Evolutionary conservation across 2,888 invertebrate species (phyloP).

Genomic region (Cantharis flavilabris): DNA sequence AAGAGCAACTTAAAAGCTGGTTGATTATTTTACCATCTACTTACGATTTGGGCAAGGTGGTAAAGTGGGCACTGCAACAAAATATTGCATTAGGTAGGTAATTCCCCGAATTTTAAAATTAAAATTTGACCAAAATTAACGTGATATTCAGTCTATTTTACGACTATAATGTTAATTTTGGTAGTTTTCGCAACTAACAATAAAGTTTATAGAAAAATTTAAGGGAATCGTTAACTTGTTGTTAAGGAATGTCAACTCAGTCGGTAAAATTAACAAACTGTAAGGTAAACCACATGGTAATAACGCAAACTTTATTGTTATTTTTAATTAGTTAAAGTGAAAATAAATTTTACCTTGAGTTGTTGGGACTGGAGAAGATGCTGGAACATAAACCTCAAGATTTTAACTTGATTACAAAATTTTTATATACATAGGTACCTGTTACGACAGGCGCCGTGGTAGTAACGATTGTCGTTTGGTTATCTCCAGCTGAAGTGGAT

Average conservation of each 20-base stretch:
- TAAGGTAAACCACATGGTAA: too few species aligned
- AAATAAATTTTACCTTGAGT: not conserved
- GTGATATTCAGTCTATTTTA: too few species aligned
- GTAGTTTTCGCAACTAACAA: too few species aligned
- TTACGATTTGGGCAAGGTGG: conserved; percentile 14
- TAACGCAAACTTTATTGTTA: not conserved
- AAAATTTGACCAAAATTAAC: too few species aligned
- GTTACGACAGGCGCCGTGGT: not conserved
- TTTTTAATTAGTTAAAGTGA: not conserved
- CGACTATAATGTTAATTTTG: too few species aligned
- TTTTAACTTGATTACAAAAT: not conserved
- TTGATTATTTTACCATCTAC: not conserved
- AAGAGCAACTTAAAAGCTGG: not conserved
- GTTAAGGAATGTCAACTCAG: not conserved
- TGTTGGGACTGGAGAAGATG: not conserved
- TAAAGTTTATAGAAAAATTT: too few species aligned
- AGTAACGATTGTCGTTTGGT: not conserved
- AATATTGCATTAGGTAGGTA: not conserved
- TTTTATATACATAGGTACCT: not conserved
- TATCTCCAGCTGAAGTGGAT: not conserved
- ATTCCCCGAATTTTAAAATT: too few species aligned
- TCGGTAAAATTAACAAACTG: not conserved
- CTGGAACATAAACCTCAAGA: not conserved
- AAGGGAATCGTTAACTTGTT: not conserved
- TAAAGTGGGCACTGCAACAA: conserved; percentile 5